A percentile compares a stretch with the other conserved stretches of the same genome.
Evolutionary conservation across 1,140 invertebrate genomes (phyloP).

Genomic region (Diuraphis noxia): DNA sequence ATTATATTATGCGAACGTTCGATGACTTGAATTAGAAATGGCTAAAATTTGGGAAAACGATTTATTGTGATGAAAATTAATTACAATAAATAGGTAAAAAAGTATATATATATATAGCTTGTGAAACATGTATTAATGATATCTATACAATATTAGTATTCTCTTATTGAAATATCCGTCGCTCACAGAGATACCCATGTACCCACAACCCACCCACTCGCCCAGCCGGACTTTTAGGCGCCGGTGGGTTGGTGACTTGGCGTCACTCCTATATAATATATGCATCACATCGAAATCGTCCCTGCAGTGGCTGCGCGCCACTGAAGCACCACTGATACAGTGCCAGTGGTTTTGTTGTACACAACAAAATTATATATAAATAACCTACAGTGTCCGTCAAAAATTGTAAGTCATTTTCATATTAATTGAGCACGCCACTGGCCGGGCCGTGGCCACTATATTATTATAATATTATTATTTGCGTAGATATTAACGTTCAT

Average conservation of each 20-base stretch:
- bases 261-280: not conserved
- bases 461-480: not conserved
- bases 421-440: not conserved
- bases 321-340: not conserved
- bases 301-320: not conserved
- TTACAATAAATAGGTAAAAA: not conserved
- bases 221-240: too few relatives aligned
- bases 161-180: not conserved
- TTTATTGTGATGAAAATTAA: too few relatives aligned
- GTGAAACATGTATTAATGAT: too few relatives aligned
- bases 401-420: not conserved
- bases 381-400: not conserved
- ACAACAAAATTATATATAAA: not conserved
- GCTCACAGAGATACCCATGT: too few relatives aligned
- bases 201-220: not conserved
- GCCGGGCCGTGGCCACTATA: not conserved
- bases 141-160: not conserved
- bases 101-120: not conserved
- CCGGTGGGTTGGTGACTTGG: not conserved
- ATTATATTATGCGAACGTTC: not conserved
- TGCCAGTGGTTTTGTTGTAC: not conserved
- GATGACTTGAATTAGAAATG: not conserved
- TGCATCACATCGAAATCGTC: not conserved
- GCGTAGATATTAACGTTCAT: too few relatives aligned
- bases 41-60: not conserved